A percentile compares a stretch with the other conserved stretches of the same genome.
phyloP scores from a whole-genome alignment of 2,888 invertebrate species.

The Tachina fera region DNA sequence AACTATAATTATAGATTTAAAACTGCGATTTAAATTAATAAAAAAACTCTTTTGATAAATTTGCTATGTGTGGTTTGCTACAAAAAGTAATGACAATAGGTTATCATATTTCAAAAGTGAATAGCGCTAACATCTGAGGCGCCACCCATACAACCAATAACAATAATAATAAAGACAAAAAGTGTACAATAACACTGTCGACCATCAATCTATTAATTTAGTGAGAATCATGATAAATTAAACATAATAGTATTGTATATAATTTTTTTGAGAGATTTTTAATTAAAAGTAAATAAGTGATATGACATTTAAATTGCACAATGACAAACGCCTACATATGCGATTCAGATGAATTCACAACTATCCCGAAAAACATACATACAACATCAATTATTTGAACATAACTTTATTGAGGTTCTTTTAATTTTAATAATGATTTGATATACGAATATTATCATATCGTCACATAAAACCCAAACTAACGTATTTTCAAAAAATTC shows the following conservation, averaged over 20 bases:
- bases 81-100: slow-evolving; percentile 25
- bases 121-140: slow-evolving; percentile 21
- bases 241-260: slow-evolving; percentile 33
- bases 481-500: no score
- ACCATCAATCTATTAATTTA: slow-evolving; percentile 34
- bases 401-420: not conserved
- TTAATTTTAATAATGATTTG: no score
- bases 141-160: slow-evolving; percentile 39
- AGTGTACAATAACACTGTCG: not conserved
- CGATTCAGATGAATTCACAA: not conserved
- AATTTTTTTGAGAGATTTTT: not conserved
- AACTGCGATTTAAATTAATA: slow-evolving; percentile 31
- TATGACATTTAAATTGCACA: slow-evolving; percentile 26
- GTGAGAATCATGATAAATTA: slow-evolving; percentile 13
- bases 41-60: slow-evolving; percentile 4
- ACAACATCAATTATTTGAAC: not conserved
- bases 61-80: slow-evolving; percentile 20
- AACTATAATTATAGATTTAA: slow-evolving; percentile 27
- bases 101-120: slow-evolving; percentile 43
- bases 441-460: no score
- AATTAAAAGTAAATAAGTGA: slow-evolving; percentile 56
- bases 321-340: not conserved
- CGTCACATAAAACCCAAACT: no score
- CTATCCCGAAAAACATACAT: not conserved
- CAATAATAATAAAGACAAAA: slow-evolving; percentile 4